Percentiles rank a stretch among this genome's conserved stretches.
Conservation (phyloP, 2,797 vertebrate genomes). For the Todus mexicanus region DNA sequence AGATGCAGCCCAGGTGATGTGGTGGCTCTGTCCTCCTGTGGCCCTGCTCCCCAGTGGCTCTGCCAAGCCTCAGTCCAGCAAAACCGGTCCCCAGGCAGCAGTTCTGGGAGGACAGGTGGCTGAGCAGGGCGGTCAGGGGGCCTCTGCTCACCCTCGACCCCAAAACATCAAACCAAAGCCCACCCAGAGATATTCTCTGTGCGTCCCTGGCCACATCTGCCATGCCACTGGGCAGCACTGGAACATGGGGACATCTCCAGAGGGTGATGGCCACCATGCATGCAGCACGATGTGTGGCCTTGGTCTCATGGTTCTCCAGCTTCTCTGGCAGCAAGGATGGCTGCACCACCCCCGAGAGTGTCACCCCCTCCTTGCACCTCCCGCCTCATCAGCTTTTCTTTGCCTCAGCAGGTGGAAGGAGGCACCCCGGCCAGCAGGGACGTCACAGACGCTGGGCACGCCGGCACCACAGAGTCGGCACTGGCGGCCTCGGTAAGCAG, state of each 20-base stretch:
- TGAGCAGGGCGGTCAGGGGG: neutral
- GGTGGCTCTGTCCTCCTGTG: neutral
- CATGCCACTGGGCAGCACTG: neutral
- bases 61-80: neutral
- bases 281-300: fast-evolving
- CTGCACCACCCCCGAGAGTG: neutral
- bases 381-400: neutral
- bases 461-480: constrained; percentile 63
- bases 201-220: neutral
- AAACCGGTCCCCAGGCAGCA: neutral
- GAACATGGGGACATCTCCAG: neutral
- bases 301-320: neutral
- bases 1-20: constrained; percentile 77
- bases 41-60: neutral
- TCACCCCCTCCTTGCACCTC: neutral
- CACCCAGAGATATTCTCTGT: neutral
- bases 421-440: constrained; percentile 51
- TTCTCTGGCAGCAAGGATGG: neutral
- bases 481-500: constrained; percentile 69
- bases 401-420: constrained; percentile 67
- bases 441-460: constrained; percentile 6
- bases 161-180: neutral
- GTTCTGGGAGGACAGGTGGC: fast-evolving
- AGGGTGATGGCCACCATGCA: neutral
- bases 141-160: neutral